phyloP scores from a whole-genome alignment of 1,140 invertebrate species.

The Bombus cullumanus region DNA sequence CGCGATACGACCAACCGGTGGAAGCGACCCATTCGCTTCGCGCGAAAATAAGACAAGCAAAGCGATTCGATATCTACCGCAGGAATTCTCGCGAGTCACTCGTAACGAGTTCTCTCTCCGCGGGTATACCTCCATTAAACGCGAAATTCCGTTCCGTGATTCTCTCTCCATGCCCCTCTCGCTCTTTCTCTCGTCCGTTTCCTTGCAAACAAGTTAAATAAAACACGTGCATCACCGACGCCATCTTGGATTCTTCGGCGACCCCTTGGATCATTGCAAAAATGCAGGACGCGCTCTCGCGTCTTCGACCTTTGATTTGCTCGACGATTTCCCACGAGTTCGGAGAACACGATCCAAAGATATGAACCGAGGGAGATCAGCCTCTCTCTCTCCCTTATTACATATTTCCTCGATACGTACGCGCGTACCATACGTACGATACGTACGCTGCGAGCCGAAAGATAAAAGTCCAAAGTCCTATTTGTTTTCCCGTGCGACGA shows the following conservation, averaged over 20 bases:
- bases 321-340: slow-evolving; percentile 54
- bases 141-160: slow-evolving; percentile 81
- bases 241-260: slow-evolving; percentile 81
- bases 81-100: slow-evolving; percentile 60
- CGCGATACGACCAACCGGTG: neutral
- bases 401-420: neutral
- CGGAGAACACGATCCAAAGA: slow-evolving; percentile 14
- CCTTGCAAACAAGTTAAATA: slow-evolving; percentile 70
- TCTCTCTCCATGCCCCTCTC: slow-evolving; percentile 41
- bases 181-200: slow-evolving; percentile 64
- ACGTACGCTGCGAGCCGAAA: no score
- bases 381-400: neutral
- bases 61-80: slow-evolving; percentile 57
- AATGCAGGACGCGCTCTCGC: slow-evolving; percentile 78
- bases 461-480: neutral
- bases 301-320: slow-evolving; percentile 64
- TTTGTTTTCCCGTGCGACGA: neutral
- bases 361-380: neutral
- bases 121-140: slow-evolving; percentile 80
- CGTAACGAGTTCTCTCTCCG: slow-evolving; percentile 68
- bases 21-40: slow-evolving; percentile 25
- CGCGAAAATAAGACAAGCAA: slow-evolving; percentile 47
- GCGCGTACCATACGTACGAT: neutral
- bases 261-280: slow-evolving; percentile 81
- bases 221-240: slow-evolving; percentile 74